Evolutionary conservation across 2,888 invertebrate species (phyloP), one percentile per base, ranked within the genome.

Genomic region (Hipparchia semele): DNA sequence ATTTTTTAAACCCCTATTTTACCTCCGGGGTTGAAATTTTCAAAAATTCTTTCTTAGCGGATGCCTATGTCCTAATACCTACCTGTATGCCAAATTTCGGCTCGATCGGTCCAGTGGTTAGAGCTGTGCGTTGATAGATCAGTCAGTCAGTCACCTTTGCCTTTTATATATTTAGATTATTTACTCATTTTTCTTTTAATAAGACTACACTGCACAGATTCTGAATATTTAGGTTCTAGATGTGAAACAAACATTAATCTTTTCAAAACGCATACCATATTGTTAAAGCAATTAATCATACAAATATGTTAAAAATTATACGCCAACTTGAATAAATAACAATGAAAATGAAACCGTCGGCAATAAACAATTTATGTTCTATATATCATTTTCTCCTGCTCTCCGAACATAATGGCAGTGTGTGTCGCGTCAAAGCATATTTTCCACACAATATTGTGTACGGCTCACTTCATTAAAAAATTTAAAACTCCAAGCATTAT

Each of bases 381-480:
- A 64, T 64, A 70, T 64, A 70, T 70, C 56, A 70, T 56, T 61
- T 60, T 53, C 51, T 8, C 59, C n/a, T n/a, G 60, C 69, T 69
- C 13, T 23, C 9, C 13, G 64, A 59, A 59, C 60, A 23, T 56
- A 53, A 59, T 12, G 33, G 46, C 68, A 60, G 74, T 77, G 72
- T 72, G 73, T 76, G 74, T 75, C 65, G 79, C 70, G 68, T 69
- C 77, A 73, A 79, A 82, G 85, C 80, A 84, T 90, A 89, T 90
- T 90, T 92, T 87, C 87, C 82, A 86, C 86, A 88, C 87, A 88
- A 87, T 88, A 90, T 88, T 87, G 87, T 89, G 85, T 85, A 84
- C 85, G 86, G 82, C 85, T 84, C 86, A 90, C 88, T 92, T 91
- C 91, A 92, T 92, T 92, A 91, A 91, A 90, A 90, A 90, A 86